These are phyloP conservation scores for Calliopsis andreniformis DNA, from an alignment of 1,140 invertebrate genomes.

Conservation along the genomic window DNA sequence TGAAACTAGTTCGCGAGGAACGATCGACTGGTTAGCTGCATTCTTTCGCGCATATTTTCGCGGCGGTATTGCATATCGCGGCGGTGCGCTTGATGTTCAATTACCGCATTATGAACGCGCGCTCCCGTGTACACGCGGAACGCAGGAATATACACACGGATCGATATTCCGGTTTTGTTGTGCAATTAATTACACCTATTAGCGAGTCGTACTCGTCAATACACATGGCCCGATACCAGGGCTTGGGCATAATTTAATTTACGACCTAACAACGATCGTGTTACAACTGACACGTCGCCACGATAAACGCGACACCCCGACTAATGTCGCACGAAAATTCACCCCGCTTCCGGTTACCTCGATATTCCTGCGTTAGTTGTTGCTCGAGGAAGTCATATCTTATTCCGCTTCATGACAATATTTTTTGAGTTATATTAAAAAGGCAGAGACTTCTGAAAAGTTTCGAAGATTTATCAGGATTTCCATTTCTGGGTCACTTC, in stretches of 20 bases:
- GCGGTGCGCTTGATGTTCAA: neutral
- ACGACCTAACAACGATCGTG: conserved; percentile 49
- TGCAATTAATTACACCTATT: conserved; percentile 64
- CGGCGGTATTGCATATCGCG: conserved; percentile 22
- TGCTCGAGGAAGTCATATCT: no score
- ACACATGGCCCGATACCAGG: conserved; percentile 44
- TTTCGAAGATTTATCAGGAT: no score
- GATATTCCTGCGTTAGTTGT: conserved; percentile 27
- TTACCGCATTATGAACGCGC: neutral
- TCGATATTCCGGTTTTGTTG: conserved; percentile 58
- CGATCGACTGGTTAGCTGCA: conserved; percentile 45
- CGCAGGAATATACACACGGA: conserved; percentile 1
- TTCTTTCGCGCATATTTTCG: conserved; percentile 29
- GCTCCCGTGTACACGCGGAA: neutral
- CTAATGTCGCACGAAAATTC: conserved; percentile 51
- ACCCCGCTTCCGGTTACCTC: conserved; percentile 16
- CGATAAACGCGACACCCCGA: conserved; percentile 39
- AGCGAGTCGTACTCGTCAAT: conserved; percentile 55
- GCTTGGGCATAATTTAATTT: conserved; percentile 59
- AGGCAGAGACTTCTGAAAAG: no score
- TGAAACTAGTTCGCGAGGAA: conserved; percentile 8
- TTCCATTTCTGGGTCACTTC: no score
- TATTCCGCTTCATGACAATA: no score
- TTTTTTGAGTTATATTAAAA: no score
- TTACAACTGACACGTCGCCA: conserved; percentile 45